Evolutionary conservation across 2,113 vertebrate genomes (phyloP).

Genomic region (Zosterops borbonicus): DNA sequence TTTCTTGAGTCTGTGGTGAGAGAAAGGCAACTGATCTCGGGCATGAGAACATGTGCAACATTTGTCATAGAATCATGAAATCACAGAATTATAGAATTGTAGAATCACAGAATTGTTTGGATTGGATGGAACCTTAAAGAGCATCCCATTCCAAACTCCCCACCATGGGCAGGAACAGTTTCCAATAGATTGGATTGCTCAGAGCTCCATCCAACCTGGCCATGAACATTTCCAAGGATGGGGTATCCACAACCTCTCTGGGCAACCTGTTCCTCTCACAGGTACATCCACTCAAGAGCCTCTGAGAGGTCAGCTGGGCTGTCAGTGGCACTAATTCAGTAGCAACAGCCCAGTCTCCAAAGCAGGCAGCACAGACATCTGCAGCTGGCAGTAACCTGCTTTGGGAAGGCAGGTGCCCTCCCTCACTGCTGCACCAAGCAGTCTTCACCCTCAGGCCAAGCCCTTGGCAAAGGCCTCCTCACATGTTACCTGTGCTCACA

Average conservation of each 20-base stretch:
- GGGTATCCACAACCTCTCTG: neutral
- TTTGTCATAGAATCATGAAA: neutral
- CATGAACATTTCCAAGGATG: neutral
- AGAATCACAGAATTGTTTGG: neutral
- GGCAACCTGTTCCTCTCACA: neutral
- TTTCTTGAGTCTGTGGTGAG: neutral
- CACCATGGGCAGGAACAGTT: neutral
- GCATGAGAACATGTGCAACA: neutral
- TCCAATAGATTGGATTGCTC: neutral
- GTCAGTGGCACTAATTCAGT: neutral
- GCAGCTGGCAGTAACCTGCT: accelerated
- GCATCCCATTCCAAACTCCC: neutral
- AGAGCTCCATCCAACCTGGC: neutral
- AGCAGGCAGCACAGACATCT: neutral
- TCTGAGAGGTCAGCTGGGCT: neutral
- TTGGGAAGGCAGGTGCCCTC: neutral
- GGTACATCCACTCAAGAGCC: neutral
- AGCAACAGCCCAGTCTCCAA: neutral
- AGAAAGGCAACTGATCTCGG: neutral
- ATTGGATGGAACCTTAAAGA: neutral
- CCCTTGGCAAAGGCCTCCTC: neutral
- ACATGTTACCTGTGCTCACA: neutral
- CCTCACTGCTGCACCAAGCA: neutral
- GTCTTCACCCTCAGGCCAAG: neutral
- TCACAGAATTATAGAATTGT: neutral